A percentile compares a stretch with the other conserved stretches of the same genome.
phyloP scores from a whole-genome alignment of 2,113 vertebrate genomes.

The Chamaetylas fuelleborni region DNA sequence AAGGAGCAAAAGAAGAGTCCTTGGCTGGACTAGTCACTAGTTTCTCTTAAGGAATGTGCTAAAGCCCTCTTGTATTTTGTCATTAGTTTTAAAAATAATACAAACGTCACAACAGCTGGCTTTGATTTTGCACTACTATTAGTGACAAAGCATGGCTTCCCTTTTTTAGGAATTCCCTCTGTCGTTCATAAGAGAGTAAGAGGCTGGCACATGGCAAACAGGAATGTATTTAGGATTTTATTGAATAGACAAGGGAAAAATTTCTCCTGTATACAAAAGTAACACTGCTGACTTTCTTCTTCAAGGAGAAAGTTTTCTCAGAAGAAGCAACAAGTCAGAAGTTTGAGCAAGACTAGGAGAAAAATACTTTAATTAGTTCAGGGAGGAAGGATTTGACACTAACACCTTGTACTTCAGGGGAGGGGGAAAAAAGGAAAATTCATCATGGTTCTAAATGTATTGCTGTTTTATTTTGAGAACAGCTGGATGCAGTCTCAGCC shows the following conservation, averaged over 20 bases:
- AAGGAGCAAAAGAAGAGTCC: neutral
- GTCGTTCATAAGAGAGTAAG: neutral
- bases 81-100: neutral
- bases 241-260: neutral
- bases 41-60: neutral
- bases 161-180: neutral
- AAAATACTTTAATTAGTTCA: neutral
- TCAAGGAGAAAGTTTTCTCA: neutral
- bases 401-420: neutral
- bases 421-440: neutral
- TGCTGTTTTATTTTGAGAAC: conserved; percentile 33
- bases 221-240: neutral
- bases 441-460: neutral
- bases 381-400: neutral
- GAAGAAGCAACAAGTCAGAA: neutral
- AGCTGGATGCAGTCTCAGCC: conserved; percentile 5
- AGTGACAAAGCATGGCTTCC: neutral
- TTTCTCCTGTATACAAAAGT: neutral
- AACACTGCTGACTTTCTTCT: neutral
- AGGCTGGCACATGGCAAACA: neutral
- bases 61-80: neutral
- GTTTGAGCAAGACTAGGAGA: neutral
- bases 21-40: neutral
- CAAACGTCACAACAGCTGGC: neutral
- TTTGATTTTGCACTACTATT: neutral